These are phyloP conservation scores for Maniola jurtina DNA, from an alignment of 1,140 invertebrate genomes.

Conservation along the genomic window DNA sequence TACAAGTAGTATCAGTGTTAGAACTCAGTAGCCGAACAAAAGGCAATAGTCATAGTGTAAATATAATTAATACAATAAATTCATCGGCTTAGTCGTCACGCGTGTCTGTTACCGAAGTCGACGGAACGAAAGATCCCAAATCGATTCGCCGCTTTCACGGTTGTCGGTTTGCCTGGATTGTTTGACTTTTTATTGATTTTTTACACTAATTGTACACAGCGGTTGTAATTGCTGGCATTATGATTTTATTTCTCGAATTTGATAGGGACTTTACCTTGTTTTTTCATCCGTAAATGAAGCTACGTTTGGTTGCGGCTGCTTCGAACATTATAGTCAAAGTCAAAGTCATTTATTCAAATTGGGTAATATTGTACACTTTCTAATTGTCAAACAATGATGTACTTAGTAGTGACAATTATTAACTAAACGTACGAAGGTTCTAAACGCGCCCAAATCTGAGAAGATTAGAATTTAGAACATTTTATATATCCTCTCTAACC, in stretches of 20 bases:
- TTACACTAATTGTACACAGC: conserved; percentile 35
- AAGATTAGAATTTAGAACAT: too few relatives aligned
- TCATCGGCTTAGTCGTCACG: conserved; percentile 34
- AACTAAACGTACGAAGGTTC: too few relatives aligned
- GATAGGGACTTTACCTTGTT: neutral
- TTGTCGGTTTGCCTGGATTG: conserved; percentile 41
- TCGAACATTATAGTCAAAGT: too few relatives aligned
- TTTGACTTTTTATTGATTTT: conserved; percentile 43
- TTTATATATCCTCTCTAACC: too few relatives aligned
- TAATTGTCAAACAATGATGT: too few relatives aligned
- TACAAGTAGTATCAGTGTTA: too few relatives aligned
- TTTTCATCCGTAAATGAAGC: neutral
- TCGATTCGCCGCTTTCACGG: conserved; percentile 46
- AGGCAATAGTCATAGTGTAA: conserved; percentile 6
- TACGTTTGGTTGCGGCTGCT: too few relatives aligned
- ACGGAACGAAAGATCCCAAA: conserved; percentile 43
- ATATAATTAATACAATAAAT: conserved; percentile 18
- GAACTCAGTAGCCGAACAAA: conserved; percentile 2
- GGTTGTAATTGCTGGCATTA: conserved; percentile 22
- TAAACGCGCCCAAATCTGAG: too few relatives aligned
- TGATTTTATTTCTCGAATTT: conserved; percentile 5
- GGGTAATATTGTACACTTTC: too few relatives aligned
- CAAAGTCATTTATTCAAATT: too few relatives aligned
- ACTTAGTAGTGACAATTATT: too few relatives aligned
- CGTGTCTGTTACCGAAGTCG: conserved; percentile 36